A percentile compares a stretch with the other conserved stretches of the same genome.
Conservation (phyloP, 2,888 invertebrate genomes). For the Erebia aethiops region DNA sequence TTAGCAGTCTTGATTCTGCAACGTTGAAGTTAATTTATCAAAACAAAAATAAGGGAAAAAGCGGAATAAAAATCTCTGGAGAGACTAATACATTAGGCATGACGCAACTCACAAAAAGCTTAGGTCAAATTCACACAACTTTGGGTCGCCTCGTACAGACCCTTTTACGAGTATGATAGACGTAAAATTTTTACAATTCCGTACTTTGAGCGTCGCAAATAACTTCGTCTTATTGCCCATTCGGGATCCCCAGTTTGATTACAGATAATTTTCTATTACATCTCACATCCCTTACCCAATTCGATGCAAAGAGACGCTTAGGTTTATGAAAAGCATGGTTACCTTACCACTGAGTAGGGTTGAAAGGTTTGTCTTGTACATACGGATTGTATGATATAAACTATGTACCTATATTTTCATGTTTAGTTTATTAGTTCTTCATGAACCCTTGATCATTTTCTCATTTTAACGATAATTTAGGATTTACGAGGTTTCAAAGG, state of each 20-base stretch:
- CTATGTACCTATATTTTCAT: too few species aligned
- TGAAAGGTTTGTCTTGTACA: too few species aligned
- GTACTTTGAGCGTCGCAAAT: too few species aligned
- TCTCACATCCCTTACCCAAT: slow-evolving; percentile 25
- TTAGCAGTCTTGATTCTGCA: background rate
- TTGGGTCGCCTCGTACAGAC: slow-evolving; percentile 39
- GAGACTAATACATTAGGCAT: slow-evolving; percentile 23
- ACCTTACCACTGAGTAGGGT: too few species aligned
- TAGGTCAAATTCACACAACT: slow-evolving; percentile 3
- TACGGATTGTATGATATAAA: too few species aligned
- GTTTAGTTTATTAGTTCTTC: too few species aligned
- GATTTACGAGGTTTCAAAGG: too few species aligned
- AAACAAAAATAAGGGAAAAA: slow-evolving; percentile 22
- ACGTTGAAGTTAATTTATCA: too few species aligned
- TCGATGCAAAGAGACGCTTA: slow-evolving; percentile 20
- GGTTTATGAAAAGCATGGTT: slow-evolving; percentile 17
- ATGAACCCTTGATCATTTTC: too few species aligned
- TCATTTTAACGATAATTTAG: too few species aligned
- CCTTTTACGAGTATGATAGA: slow-evolving; percentile 47
- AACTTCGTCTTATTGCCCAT: slow-evolving; percentile 35
- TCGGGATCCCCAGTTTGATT: slow-evolving; percentile 38
- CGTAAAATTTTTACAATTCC: slow-evolving; percentile 59
- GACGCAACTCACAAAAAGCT: slow-evolving; percentile 22
- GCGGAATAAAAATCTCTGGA: slow-evolving; percentile 17
- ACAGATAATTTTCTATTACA: slow-evolving; percentile 38